phyloP scores from a whole-genome alignment of 2,888 invertebrate species.

The Eurytoma californica region DNA sequence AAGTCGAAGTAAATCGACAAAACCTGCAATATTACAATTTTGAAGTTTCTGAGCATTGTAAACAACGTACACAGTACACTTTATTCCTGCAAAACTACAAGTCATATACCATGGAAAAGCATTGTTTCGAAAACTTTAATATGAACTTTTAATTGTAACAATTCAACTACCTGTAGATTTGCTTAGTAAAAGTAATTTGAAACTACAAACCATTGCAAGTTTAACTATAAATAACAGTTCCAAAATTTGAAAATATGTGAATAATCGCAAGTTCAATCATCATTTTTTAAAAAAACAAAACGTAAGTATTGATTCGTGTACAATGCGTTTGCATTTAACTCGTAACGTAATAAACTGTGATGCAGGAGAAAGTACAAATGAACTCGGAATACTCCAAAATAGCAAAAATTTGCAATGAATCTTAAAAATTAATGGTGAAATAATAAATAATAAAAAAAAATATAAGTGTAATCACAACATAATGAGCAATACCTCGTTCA shows the following conservation, averaged over 20 bases:
- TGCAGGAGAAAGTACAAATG: slow-evolving; percentile 45
- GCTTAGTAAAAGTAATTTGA: not conserved
- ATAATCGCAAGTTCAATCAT: slow-evolving; percentile 25
- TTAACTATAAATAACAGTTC: not conserved
- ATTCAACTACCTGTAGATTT: slow-evolving; percentile 2
- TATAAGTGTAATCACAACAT: not conserved
- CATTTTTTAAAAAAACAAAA: not conserved
- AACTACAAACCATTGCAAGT: not conserved
- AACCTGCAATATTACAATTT: slow-evolving; percentile 50
- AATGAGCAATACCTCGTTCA: not conserved
- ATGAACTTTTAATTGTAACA: not conserved
- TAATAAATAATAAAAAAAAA: not conserved
- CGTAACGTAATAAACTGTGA: slow-evolving; percentile 6
- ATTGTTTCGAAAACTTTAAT: not conserved
- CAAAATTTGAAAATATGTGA: slow-evolving; percentile 2
- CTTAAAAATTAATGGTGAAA: too few species aligned
- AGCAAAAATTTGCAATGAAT: slow-evolving; percentile 12
- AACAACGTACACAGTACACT: not conserved
- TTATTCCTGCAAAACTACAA: slow-evolving; percentile 30
- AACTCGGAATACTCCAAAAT: slow-evolving; percentile 52
- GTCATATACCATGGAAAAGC: not conserved
- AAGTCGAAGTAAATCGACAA: slow-evolving; percentile 10
- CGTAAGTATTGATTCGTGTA: slow-evolving; percentile 50
- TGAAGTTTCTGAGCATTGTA: slow-evolving; percentile 48
- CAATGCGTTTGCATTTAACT: slow-evolving; percentile 48